Evolutionary conservation across 2,113 vertebrate genomes (phyloP), one percentile per base, ranked within the genome.

Genomic region (Amphiprion percula): DNA sequence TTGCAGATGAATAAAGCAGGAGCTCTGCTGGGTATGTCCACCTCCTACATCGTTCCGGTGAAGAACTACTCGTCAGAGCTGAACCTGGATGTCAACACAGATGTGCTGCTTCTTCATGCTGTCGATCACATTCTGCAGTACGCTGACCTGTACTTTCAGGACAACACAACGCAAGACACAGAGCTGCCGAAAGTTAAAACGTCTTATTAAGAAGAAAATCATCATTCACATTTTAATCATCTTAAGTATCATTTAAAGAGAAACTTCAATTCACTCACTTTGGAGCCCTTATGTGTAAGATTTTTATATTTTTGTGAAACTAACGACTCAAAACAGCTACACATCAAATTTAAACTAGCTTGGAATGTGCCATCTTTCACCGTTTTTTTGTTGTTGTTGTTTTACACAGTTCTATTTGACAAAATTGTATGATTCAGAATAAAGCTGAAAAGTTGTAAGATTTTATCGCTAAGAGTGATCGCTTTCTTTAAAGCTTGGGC

Each of bases 61-160:
- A 94, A 89, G 76, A 94, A 94, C 89, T 94, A 94, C 73, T 91
- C 83, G 0, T 89, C 86, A 16, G 84, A 94, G 68, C 79, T 95
- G 77, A 71, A 88, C 21, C 33, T 92, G 72, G 69, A 93, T 2
- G 10, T 73, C 11, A 86, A 89, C 86, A 88, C 68, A 10, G 92
- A 95, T 15, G 60, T 93, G 17, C 88, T 95, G 5, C 89, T 94
- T 69, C 93, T 95, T 0, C 85, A 46, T 15, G 94, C 94, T 1
- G 88, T 94, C 1, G 91, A 94, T n/a, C 94, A 91, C 79, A 93
- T 95, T 72, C 77, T 94, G 80, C 91, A 93, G 78, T 94, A 94
- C 7, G 68, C 73, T 3, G 76, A 94, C 23, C 30, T 95, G 64
- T 89, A 87, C 59, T 90, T 92, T 63, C 86, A 86, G 74, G 93